phyloP scores from a whole-genome alignment of 2,113 vertebrate genomes.

The Origma solitaria region DNA sequence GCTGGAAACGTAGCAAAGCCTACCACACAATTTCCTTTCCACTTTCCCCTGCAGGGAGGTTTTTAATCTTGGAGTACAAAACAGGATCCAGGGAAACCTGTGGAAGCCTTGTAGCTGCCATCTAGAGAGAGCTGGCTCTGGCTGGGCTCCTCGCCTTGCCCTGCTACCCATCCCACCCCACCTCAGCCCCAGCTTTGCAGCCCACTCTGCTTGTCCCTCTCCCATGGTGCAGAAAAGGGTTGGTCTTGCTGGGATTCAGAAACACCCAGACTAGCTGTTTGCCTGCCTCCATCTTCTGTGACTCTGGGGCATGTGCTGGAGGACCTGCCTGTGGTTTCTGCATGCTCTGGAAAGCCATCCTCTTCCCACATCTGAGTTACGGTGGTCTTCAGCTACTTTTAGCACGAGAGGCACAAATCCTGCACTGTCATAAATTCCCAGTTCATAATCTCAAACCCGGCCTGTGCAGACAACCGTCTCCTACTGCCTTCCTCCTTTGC shows the following conservation, averaged over 20 bases:
- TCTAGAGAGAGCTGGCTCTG: not conserved
- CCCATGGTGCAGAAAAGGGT: accelerated
- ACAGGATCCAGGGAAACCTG: not conserved
- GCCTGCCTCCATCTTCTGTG: accelerated
- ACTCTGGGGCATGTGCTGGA: not conserved
- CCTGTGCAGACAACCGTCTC: not conserved
- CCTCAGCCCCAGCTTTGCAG: not conserved
- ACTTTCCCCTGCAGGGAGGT: not conserved
- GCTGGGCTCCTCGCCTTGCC: not conserved
- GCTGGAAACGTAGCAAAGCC: constrained; percentile 19
- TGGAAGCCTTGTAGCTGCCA: not conserved
- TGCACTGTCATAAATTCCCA: not conserved
- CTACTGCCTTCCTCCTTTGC: not conserved
- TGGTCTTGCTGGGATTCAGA: not conserved
- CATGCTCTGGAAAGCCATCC: not conserved
- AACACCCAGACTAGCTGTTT: not conserved
- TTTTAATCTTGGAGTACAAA: constrained; percentile 15
- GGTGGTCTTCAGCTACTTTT: not conserved
- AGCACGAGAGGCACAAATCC: not conserved
- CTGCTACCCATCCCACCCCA: not conserved
- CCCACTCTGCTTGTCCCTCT: not conserved
- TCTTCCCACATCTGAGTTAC: not conserved
- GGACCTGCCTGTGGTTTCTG: not conserved
- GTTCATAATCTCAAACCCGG: not conserved
- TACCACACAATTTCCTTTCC: constrained; percentile 20